Evolutionary conservation across 2,797 vertebrate species (phyloP).

Genomic region (Coreius guichenoti): DNA sequence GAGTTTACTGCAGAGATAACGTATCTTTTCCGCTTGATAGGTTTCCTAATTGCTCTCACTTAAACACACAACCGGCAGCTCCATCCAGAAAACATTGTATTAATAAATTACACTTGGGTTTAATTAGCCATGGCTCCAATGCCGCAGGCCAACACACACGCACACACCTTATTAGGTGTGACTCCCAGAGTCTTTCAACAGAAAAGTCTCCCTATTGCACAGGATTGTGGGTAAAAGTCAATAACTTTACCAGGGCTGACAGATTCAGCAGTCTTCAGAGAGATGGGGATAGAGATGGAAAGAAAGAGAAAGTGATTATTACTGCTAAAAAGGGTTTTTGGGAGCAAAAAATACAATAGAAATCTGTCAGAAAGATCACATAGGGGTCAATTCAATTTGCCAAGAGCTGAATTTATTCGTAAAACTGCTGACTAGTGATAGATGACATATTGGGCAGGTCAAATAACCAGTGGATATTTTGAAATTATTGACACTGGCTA

Average conservation of each 20-base stretch:
- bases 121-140: slow-evolving; percentile 49
- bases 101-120: slow-evolving; percentile 57
- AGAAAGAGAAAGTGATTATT: slow-evolving; percentile 11
- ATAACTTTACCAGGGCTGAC: slow-evolving; percentile 21
- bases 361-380: slow-evolving; percentile 14
- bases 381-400: slow-evolving; percentile 24
- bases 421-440: background rate
- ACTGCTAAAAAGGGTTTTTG: slow-evolving; percentile 9
- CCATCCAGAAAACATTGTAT: slow-evolving; percentile 48
- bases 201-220: slow-evolving; percentile 5
- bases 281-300: slow-evolving; percentile 21
- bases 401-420: background rate
- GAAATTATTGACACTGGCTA: background rate
- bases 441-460: background rate
- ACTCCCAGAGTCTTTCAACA: background rate
- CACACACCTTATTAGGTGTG: slow-evolving; percentile 37
- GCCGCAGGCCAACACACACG: slow-evolving; percentile 30
- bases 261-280: slow-evolving; percentile 22
- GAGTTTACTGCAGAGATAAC: slow-evolving; percentile 46
- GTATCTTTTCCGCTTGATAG: slow-evolving; percentile 49
- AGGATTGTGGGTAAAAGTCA: slow-evolving; percentile 30
- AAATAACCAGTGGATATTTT: slow-evolving; percentile 17
- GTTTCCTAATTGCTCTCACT: slow-evolving; percentile 56
- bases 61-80: slow-evolving; percentile 39
- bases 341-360: slow-evolving; percentile 11